A percentile compares a stretch with the other conserved stretches of the same genome.
Conservation (phyloP, 2,113 vertebrate genomes). For the Diphyllodes magnificus region DNA sequence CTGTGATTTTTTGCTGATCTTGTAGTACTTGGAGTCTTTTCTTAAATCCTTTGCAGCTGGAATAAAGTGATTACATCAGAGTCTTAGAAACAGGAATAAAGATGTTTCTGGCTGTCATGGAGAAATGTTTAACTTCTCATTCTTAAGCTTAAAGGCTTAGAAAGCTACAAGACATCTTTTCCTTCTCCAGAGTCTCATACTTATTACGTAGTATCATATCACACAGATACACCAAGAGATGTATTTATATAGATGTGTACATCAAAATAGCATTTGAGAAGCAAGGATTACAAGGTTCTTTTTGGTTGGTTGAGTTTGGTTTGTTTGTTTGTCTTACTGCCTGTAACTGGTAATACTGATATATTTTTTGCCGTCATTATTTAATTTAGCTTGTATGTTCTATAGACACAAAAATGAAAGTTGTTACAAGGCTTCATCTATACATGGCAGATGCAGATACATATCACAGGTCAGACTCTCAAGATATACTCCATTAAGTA, state of each 20-base stretch:
- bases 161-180: background rate
- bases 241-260: background rate
- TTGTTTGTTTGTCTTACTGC: background rate
- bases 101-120: background rate
- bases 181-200: background rate
- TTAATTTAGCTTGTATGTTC: background rate
- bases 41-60: background rate
- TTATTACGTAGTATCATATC: background rate
- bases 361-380: background rate
- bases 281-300: background rate
- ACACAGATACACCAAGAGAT: background rate
- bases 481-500: background rate
- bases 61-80: conserved; percentile 35
- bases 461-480: background rate
- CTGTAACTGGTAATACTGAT: background rate
- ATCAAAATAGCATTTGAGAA: background rate
- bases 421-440: background rate
- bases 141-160: conserved; percentile 3
- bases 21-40: background rate
- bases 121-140: background rate
- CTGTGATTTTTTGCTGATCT: conserved; percentile 1
- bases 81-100: background rate
- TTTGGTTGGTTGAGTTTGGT: background rate
- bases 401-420: background rate
- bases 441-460: background rate